Evolutionary conservation across 2,888 invertebrate species (phyloP), one percentile per base, ranked within the genome.

Genomic region (Masnerella sp.): DNA sequence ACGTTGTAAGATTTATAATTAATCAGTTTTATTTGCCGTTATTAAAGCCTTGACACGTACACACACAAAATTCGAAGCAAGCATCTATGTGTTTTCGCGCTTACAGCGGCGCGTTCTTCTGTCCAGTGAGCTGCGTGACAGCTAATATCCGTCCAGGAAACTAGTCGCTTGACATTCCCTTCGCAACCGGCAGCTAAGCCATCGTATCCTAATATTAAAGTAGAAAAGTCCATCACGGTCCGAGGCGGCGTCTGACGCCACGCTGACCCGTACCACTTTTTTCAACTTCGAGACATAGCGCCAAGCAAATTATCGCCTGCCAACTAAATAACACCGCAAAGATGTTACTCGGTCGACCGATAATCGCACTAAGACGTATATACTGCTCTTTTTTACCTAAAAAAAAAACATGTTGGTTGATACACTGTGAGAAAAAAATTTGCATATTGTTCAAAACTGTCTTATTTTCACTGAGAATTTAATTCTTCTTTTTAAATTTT

Each of bases 81-180:
- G n/a, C n/a, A n/a, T n/a, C n/a, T 64, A 22, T 34, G 36, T 52
- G 42, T 45, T 43, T 61, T 54, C 32, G 15, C 61, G 47, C 64
- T 25, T 38, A 49, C 30, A 36, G 32, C 8, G 36, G n/a, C 78
- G 78, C 81, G 82, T 83, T 82, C 81, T 83, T 82, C 82, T 84
- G 85, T 85, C 86, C 85, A 86, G 82, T 84, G 85, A 86, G 85
- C 82, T 84, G 83, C 84, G 82, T 85, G 87, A 87, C 87, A 87
- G 87, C 85, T 87, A 87, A 87, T 87, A 87, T 86, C 87, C 87
- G 84, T 79, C 82, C 83, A 82, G 86, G 85, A 87, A 86, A 85
- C 85, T 83, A 84, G 84, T 84, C 82, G 83, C 83, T 83, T 81
- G 74, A 76, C 75, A 67, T 67, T 67, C 56, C 64, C 72, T 67